Percentiles rank a stretch among this genome's conserved stretches.
Conservation (phyloP, 2,888 invertebrate genomes). For the Trissoscelio sp. region DNA sequence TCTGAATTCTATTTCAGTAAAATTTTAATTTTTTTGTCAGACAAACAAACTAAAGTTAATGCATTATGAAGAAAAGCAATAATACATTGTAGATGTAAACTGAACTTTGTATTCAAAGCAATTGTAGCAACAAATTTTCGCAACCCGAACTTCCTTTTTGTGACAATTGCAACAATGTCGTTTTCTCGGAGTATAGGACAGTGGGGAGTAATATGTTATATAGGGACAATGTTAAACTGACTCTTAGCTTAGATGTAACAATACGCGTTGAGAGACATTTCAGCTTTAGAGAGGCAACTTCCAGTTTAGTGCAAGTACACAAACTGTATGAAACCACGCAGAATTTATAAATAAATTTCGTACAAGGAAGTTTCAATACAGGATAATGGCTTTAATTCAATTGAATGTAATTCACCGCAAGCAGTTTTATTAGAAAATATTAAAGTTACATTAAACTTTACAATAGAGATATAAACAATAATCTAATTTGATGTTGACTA, state of each 20-base stretch:
- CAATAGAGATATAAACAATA: too few species aligned
- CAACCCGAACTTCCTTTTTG: slow-evolving; percentile 54
- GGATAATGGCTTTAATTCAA: slow-evolving; percentile 1
- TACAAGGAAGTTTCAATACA: slow-evolving; percentile 21
- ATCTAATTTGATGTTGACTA: too few species aligned
- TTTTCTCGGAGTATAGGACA: slow-evolving; percentile 48
- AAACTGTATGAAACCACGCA: slow-evolving; percentile 33
- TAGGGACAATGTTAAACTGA: slow-evolving; percentile 53
- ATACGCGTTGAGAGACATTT: slow-evolving; percentile 50
- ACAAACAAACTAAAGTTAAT: too few species aligned
- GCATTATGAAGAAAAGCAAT: too few species aligned
- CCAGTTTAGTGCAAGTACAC: slow-evolving; percentile 26
- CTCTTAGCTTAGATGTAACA: slow-evolving; percentile 60
- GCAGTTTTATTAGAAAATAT: not conserved
- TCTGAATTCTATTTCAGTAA: too few species aligned
- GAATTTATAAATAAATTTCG: slow-evolving; percentile 50
- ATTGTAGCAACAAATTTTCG: slow-evolving; percentile 54
- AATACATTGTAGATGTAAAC: slow-evolving; percentile 8
- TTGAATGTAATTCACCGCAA: not conserved
- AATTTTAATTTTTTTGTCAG: too few species aligned
- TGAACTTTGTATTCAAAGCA: slow-evolving; percentile 27
- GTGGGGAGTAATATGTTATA: slow-evolving; percentile 57
- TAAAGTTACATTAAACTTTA: too few species aligned
- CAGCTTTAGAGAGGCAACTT: slow-evolving; percentile 55
- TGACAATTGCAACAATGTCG: slow-evolving; percentile 60